These are phyloP conservation scores for Proisotoma minuta DNA, from an alignment of 2,888 invertebrate genomes.

Conservation along the genomic window DNA sequence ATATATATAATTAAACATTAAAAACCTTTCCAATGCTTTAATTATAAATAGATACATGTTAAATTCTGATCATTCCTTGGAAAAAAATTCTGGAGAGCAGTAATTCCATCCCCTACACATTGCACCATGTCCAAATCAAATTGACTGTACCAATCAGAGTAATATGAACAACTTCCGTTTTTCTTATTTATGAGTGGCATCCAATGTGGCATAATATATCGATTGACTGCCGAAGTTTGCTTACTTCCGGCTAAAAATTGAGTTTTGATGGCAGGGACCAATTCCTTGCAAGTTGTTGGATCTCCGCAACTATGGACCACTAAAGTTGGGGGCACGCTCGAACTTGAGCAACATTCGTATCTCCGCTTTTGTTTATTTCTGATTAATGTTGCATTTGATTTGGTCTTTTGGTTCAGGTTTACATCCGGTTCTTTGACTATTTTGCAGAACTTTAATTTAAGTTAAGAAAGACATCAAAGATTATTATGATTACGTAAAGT, in stretches of 20 bases:
- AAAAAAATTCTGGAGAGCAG: neutral
- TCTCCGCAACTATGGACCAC: neutral
- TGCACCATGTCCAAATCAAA: neutral
- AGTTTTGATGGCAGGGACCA: neutral
- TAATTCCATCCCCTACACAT: constrained; percentile 28
- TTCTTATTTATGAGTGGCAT: neutral
- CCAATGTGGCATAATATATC: neutral
- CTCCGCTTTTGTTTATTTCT: neutral
- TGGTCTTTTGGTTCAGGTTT: neutral
- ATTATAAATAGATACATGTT: neutral
- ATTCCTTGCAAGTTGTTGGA: neutral
- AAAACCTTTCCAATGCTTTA: neutral
- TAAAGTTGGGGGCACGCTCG: neutral
- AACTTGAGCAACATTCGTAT: constrained; percentile 12
- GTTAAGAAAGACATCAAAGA: neutral
- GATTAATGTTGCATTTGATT: neutral
- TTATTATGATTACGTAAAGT: neutral
- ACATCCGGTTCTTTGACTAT: neutral
- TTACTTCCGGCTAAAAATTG: neutral
- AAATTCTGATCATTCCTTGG: neutral
- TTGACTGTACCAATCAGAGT: neutral
- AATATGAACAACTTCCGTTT: neutral
- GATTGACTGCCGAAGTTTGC: neutral
- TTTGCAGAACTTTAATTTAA: no score
- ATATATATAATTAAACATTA: neutral